phyloP scores from a whole-genome alignment of 2,888 invertebrate species.

The Conchocele bisecta region DNA sequence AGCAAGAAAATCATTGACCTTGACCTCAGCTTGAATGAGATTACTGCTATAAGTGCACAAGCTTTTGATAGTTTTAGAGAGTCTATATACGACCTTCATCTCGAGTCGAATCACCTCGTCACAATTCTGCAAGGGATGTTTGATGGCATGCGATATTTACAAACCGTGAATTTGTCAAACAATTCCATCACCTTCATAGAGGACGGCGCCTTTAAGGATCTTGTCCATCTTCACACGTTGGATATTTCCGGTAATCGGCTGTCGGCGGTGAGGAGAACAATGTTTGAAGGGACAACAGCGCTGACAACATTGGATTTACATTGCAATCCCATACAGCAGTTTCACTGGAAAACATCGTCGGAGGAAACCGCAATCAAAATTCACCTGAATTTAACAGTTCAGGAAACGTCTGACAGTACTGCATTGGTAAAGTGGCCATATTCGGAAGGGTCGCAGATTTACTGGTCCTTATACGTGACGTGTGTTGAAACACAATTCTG shows the following conservation, averaged over 20 bases:
- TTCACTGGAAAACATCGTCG: conserved; percentile 37
- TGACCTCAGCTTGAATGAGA: conserved; percentile 63
- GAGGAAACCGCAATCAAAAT: conserved; percentile 31
- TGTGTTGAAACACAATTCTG: conserved; percentile 51
- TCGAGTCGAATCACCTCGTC: conserved; percentile 54
- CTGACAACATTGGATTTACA: conserved; percentile 51
- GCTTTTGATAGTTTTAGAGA: conserved; percentile 70
- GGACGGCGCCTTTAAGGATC: conserved; percentile 51
- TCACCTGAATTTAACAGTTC: conserved; percentile 57
- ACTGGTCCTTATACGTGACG: conserved; percentile 59
- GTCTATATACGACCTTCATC: conserved; percentile 60
- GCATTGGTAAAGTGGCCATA: conserved; percentile 63
- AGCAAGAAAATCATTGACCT: conserved; percentile 57
- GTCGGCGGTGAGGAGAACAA: conserved; percentile 25
- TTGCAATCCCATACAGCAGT: conserved; percentile 54
- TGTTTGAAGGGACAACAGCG: conserved; percentile 43
- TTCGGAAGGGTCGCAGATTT: conserved; percentile 57
- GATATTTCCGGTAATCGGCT: conserved; percentile 61
- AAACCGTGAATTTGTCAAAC: conserved; percentile 51
- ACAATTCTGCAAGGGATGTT: conserved; percentile 66
- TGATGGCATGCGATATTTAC: conserved; percentile 65
- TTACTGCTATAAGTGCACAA: conserved; percentile 58
- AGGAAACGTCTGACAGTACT: conserved; percentile 35
- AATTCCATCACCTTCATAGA: conserved; percentile 59
- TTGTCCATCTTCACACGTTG: conserved; percentile 56